Evolutionary conservation across 2,113 vertebrate species (phyloP).

Genomic region (Plecotus auritus): DNA sequence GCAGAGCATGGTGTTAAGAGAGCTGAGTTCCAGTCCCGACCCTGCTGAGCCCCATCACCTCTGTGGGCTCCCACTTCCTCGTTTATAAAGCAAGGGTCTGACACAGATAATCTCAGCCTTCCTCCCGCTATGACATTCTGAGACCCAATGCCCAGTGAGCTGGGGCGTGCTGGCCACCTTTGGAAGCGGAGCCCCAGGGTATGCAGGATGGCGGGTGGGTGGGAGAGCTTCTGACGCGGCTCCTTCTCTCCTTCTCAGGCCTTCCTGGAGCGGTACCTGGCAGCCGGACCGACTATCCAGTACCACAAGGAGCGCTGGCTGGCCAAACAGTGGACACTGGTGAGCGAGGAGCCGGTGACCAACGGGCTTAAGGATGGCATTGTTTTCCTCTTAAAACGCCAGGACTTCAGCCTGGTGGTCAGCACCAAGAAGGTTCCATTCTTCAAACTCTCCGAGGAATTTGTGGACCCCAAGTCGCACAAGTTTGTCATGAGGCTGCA

Average conservation of each 20-base stretch:
- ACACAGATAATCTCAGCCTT: background rate
- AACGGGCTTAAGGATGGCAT: slow-evolving; percentile 90
- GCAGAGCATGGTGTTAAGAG: background rate
- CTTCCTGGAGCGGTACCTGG: slow-evolving; percentile 94
- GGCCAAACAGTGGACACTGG: slow-evolving; percentile 95
- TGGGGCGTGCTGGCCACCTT: background rate
- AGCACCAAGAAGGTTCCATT: slow-evolving; percentile 92
- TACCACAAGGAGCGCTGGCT: slow-evolving; percentile 93
- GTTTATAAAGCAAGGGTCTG: background rate
- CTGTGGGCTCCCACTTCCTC: background rate
- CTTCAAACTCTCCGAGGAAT: slow-evolving; percentile 94
- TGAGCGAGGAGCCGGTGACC: slow-evolving; percentile 95
- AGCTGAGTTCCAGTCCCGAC: background rate
- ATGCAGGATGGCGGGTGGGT: background rate
- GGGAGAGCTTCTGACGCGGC: background rate
- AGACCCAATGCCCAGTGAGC: background rate
- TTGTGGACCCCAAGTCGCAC: slow-evolving; percentile 97
- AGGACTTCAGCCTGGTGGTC: slow-evolving; percentile 95
- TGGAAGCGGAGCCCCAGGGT: background rate
- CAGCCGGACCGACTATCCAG: slow-evolving; percentile 92
- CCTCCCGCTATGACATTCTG: background rate
- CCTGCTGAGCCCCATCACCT: background rate
- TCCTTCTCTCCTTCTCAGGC: slow-evolving; percentile 79
- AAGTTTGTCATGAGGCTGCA: slow-evolving; percentile 97
- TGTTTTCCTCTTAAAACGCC: slow-evolving; percentile 91